Evolutionary conservation across 2,888 invertebrate genomes (phyloP).

Genomic region (Polydrusus cervinus): DNA sequence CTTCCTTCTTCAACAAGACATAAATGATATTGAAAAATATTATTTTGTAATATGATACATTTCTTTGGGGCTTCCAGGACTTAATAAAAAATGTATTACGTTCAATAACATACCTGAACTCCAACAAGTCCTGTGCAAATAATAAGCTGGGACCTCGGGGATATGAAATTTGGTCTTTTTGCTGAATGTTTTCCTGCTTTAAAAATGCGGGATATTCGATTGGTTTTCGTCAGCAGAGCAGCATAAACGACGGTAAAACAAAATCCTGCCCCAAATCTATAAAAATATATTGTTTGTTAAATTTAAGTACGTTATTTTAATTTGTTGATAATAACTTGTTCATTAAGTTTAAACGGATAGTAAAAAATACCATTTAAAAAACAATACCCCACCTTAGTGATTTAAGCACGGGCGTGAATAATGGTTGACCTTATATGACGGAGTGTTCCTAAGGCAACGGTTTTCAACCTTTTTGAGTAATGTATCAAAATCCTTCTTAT

Average conservation of each 20-base stretch:
- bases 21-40: background rate
- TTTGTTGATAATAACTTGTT: too few relatives aligned
- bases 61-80: background rate
- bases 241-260: constrained; percentile 98
- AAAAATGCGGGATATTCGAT: constrained; percentile 96
- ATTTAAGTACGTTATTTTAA: background rate
- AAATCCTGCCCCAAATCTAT: constrained; percentile 91
- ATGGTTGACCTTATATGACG: too few relatives aligned
- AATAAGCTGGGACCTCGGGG: constrained; percentile 90
- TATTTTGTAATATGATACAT: background rate
- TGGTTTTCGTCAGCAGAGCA: constrained; percentile 96
- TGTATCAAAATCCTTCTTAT: too few relatives aligned
- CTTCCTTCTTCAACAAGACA: background rate
- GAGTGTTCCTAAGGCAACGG: too few relatives aligned
- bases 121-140: constrained; percentile 91
- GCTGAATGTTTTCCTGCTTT: constrained; percentile 97
- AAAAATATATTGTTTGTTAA: constrained; percentile 31
- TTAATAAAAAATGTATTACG: constrained; percentile 16
- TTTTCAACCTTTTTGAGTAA: too few relatives aligned
- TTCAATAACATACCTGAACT: constrained; percentile 80
- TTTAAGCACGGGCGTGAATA: too few relatives aligned
- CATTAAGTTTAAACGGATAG: too few relatives aligned
- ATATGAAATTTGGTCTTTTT: constrained; percentile 94
- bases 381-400: too few relatives aligned
- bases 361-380: too few relatives aligned